Percentiles rank a stretch among this genome's conserved stretches.
Conservation (phyloP, 2,113 vertebrate species). For the Eulemur macaco region DNA sequence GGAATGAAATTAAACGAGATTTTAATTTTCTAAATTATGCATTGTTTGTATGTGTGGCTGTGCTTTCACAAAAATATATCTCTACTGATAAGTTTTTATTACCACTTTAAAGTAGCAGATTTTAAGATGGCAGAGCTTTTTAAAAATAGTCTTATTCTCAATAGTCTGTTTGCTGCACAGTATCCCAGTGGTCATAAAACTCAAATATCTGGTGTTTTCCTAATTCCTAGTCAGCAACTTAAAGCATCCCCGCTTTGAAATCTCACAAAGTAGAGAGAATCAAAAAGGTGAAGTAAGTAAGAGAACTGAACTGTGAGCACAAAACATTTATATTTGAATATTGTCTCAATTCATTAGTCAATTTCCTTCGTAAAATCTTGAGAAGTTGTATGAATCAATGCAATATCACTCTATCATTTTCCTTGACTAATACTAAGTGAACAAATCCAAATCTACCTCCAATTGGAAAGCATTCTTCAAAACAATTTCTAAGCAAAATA, state of each 20-base stretch:
- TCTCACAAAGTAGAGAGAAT: neutral
- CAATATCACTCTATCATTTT: neutral
- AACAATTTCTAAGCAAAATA: neutral
- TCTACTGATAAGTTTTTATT: neutral
- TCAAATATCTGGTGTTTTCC: neutral
- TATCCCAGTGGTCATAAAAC: neutral
- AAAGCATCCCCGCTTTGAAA: neutral
- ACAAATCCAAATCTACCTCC: neutral
- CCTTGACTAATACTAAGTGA: neutral
- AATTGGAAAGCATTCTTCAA: neutral
- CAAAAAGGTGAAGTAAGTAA: neutral
- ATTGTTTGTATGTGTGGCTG: neutral
- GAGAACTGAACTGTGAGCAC: neutral
- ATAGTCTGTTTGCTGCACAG: neutral
- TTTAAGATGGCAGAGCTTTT: neutral
- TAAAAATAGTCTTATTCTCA: neutral
- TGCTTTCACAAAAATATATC: neutral
- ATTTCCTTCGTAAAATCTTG: slow-evolving; percentile 3
- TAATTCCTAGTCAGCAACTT: neutral
- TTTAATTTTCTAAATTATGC: neutral
- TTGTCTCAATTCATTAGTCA: neutral
- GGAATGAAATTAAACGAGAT: neutral
- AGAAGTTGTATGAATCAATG: neutral
- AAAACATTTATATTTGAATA: neutral
- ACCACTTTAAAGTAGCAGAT: neutral